Percentiles rank a stretch among this genome's conserved stretches.
phyloP scores from a whole-genome alignment of 2,797 vertebrate genomes.

The Sebastes steindachneri region DNA sequence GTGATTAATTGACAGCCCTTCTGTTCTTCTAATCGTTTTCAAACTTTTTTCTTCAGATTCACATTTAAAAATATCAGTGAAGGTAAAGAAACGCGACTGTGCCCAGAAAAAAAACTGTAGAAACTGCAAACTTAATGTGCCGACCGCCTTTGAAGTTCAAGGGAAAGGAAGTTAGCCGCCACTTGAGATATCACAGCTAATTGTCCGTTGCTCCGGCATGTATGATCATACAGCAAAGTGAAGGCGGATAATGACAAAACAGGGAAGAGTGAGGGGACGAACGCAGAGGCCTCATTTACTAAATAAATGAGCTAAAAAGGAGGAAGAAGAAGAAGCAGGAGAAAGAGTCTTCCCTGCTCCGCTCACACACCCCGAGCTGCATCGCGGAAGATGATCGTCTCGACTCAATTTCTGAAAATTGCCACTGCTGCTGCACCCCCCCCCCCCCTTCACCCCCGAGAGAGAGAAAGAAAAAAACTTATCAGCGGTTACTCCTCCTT shows the following conservation, averaged over 20 bases:
- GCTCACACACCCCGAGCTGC: constrained; percentile 62
- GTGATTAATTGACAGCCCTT: background rate
- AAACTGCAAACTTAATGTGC: constrained; percentile 45
- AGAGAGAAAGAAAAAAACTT: constrained; percentile 82
- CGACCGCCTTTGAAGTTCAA: constrained; percentile 55
- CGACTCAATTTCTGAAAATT: constrained; percentile 90
- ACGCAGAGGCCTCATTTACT: constrained; percentile 61
- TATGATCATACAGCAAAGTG: constrained; percentile 56
- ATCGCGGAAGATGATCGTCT: constrained; percentile 88
- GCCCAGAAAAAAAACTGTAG: background rate
- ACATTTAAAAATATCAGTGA: background rate
- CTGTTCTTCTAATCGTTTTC: background rate
- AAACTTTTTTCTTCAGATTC: background rate
- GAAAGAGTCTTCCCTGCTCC: constrained; percentile 20
- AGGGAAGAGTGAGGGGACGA: constrained; percentile 35
- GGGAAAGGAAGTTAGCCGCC: constrained; percentile 61
- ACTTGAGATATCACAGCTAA: constrained; percentile 64
- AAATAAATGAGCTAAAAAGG: constrained; percentile 63
- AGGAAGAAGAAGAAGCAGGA: background rate
- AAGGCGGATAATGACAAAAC: constrained; percentile 53
- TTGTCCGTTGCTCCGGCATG: constrained; percentile 56
- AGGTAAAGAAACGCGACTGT: background rate
- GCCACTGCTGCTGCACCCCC: constrained; percentile 57
- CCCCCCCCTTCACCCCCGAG: background rate
- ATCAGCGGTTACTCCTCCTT: constrained; percentile 91